Percentiles rank a stretch among this genome's conserved stretches.
These are phyloP conservation scores for Tretioscincus oriximinensis DNA, from an alignment of 2,113 vertebrate species.

Conservation along the genomic window DNA sequence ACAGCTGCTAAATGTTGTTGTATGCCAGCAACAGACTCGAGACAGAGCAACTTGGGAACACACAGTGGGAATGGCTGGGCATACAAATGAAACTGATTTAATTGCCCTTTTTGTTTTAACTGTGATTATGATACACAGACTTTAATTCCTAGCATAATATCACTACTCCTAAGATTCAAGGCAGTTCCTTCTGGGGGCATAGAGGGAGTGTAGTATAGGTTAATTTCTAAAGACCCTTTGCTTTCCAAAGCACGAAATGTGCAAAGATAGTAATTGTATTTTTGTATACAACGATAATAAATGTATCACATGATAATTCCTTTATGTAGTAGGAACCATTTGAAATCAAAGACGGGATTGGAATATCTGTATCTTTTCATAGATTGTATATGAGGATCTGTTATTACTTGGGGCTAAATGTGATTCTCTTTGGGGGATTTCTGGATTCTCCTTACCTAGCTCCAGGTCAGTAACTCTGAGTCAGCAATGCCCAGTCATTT, in stretches of 20 bases:
- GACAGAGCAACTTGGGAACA: conserved; percentile 51
- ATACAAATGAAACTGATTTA: conserved; percentile 43
- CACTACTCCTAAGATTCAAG: neutral
- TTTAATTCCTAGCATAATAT: neutral
- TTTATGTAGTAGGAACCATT: conserved; percentile 28
- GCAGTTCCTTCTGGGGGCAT: neutral
- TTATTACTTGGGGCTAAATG: neutral
- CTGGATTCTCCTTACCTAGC: too few relatives aligned
- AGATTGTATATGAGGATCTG: conserved; percentile 40
- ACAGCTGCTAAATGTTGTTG: conserved; percentile 71
- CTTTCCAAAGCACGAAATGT: conserved; percentile 23
- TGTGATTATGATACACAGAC: conserved; percentile 11
- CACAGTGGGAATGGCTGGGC: conserved; percentile 43
- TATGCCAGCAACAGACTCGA: conserved; percentile 53
- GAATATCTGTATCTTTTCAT: conserved; percentile 22
- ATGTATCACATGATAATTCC: conserved; percentile 33
- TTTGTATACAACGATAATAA: neutral
- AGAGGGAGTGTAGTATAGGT: neutral
- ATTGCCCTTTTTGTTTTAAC: conserved; percentile 43
- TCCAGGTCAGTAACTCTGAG: too few relatives aligned
- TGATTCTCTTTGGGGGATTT: too few relatives aligned
- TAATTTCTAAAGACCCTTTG: conserved; percentile 8
- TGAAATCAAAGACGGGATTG: conserved; percentile 1
- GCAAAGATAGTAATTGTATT: neutral
- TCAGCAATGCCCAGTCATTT: too few relatives aligned